A percentile compares a stretch with the other conserved stretches of the same genome.
These are phyloP conservation scores for Pelusios castaneus DNA, from an alignment of 2,113 vertebrate species.

Conservation along the genomic window DNA sequence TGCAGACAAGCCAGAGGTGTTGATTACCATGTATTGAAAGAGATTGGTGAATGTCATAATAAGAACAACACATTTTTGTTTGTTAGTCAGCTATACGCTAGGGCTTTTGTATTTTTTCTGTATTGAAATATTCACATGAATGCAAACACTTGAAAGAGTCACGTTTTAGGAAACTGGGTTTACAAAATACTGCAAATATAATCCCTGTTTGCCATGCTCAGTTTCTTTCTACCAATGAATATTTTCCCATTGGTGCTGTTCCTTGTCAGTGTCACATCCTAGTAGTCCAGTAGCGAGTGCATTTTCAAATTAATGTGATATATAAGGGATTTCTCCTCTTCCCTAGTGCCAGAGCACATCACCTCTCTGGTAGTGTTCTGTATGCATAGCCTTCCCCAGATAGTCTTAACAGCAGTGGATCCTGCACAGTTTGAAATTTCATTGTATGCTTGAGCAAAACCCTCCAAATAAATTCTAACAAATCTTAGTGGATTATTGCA, in stretches of 20 bases:
- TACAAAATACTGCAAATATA: neutral
- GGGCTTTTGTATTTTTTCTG: neutral
- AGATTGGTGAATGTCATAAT: neutral
- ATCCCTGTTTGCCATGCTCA: neutral
- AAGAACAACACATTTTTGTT: neutral
- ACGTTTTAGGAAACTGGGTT: neutral
- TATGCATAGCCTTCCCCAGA: neutral
- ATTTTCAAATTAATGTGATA: neutral
- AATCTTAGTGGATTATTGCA: neutral
- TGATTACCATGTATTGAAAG: neutral
- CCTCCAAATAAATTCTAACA: neutral
- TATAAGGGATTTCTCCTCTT: neutral
- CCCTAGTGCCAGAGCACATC: fast-evolving
- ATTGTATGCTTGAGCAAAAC: neutral
- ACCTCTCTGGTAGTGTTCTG: neutral
- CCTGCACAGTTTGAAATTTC: neutral
- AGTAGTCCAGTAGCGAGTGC: neutral
- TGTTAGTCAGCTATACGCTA: neutral
- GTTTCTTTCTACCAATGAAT: neutral
- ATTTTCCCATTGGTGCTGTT: neutral
- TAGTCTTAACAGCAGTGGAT: neutral
- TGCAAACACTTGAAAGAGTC: constrained; percentile 1
- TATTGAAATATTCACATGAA: neutral
- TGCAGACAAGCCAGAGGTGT: neutral
- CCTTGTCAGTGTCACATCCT: neutral